phyloP scores from a whole-genome alignment of 2,113 vertebrate genomes.

The Aspiorhynchus laticeps region DNA sequence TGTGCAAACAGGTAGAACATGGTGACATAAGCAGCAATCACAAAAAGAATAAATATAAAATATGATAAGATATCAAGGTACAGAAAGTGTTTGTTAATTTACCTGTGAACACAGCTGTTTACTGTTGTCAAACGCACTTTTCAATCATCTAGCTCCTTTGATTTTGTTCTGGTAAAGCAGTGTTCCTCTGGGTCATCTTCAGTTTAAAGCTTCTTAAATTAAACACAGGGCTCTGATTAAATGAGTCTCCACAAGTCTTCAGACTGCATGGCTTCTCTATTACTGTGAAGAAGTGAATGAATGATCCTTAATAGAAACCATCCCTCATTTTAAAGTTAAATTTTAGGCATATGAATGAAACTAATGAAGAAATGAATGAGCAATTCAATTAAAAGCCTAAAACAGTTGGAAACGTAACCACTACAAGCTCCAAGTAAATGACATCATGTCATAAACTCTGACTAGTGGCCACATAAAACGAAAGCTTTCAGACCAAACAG shows the following conservation, averaged over 20 bases:
- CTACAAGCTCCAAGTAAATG: background rate
- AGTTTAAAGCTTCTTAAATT: slow-evolving; percentile 5
- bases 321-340: background rate
- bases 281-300: background rate
- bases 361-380: background rate
- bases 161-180: background rate
- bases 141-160: background rate
- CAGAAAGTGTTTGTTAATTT: slow-evolving; percentile 1
- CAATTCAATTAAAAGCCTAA: background rate
- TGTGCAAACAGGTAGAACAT: too few relatives aligned
- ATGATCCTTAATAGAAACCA: background rate
- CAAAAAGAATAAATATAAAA: too few relatives aligned
- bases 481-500: slow-evolving; percentile 14
- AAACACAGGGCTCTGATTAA: slow-evolving; percentile 21
- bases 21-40: too few relatives aligned
- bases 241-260: slow-evolving; percentile 4
- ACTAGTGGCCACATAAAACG: background rate
- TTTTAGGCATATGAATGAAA: background rate
- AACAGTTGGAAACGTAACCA: background rate
- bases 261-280: background rate
- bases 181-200: slow-evolving; percentile 3
- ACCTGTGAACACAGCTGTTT: background rate
- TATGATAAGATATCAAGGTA: too few relatives aligned
- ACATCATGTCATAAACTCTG: background rate
- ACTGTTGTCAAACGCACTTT: background rate